Evolutionary conservation across 1,140 invertebrate species (phyloP), one percentile per base, ranked within the genome.

Genomic region (Arion vulgaris): DNA sequence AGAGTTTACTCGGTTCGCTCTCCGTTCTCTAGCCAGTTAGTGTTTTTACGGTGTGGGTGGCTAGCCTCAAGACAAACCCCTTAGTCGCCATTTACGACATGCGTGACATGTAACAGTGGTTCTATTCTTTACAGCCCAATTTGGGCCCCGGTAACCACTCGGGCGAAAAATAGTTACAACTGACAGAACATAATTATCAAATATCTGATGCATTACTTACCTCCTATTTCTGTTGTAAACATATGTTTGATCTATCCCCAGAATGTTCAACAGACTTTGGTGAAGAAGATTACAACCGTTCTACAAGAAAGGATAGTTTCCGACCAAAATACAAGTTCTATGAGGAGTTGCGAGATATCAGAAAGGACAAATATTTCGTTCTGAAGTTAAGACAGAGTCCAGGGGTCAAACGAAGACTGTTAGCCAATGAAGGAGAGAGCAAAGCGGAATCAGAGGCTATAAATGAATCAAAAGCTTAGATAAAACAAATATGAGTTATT

Each of bases 311-410:
- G 23, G 82, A 85, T 34, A 82, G 83, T 62, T 87, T 88, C 36
- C 84, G 84, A 80, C 88, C 88, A 38, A 89, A 88, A 79, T 89
- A 89, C 78, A 89, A 89, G 83, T 89, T 85, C 82, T 89, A 86
- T 77, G 88, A 89, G 49, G 87, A 89, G 51, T 77, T 89, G 36
- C 69, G 83, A 53, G 88, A 89, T 69, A 80, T 86, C 4, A 72
- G 88, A 32, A 85, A 86, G 39, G 88, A 89, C 17, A 86, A 83
- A 73, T 86, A 88, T 71, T 83, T 87, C 72, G 80, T 89, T 0
- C 71, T 88, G 11, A 89, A 89, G 85, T 72, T 89, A 38, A 79
- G 88, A 7, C 87, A 88, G 69, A 89, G 88, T 80, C 88, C 88
- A 39, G 85, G 84, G 1, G 39, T 76, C 36, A 82, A 72, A 77